Percentiles rank a stretch among this genome's conserved stretches.
Conservation (phyloP, 1,140 invertebrate genomes). For the Drosophila aff. region DNA sequence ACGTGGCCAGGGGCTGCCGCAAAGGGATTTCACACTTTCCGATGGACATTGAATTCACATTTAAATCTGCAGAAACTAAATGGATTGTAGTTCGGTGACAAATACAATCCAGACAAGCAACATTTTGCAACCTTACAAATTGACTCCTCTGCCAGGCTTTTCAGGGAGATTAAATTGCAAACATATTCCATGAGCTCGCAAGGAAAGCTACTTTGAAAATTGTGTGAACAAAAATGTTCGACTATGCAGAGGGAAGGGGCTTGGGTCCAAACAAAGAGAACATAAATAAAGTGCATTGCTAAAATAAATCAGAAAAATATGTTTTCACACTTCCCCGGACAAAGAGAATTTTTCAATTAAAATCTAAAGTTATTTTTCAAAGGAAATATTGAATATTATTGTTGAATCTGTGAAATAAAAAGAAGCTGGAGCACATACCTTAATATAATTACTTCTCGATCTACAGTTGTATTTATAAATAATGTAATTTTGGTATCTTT, state of each 20-base stretch:
- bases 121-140: constrained; percentile 7
- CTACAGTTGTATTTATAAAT: not conserved
- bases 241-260: constrained; percentile 1
- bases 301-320: constrained; percentile 34
- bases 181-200: constrained; percentile 8
- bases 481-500: not conserved
- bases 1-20: constrained; percentile 32
- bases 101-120: constrained; percentile 26
- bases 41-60: constrained; percentile 43
- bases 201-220: constrained; percentile 26
- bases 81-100: constrained; percentile 34
- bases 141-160: constrained; percentile 15
- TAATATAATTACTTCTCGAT: not conserved
- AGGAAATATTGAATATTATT: not conserved
- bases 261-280: not conserved
- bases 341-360: constrained; percentile 34
- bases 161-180: constrained; percentile 16
- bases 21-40: constrained; percentile 37
- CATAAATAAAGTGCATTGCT: constrained; percentile 33
- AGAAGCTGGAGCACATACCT: no score
- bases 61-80: constrained; percentile 34
- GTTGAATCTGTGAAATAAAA: not conserved
- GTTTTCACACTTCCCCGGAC: constrained; percentile 7
- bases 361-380: constrained; percentile 4
- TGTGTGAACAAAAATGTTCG: constrained; percentile 9